Evolutionary conservation across 2,888 invertebrate genomes (phyloP).

Genomic region (Eupithecia tripunctaria): DNA sequence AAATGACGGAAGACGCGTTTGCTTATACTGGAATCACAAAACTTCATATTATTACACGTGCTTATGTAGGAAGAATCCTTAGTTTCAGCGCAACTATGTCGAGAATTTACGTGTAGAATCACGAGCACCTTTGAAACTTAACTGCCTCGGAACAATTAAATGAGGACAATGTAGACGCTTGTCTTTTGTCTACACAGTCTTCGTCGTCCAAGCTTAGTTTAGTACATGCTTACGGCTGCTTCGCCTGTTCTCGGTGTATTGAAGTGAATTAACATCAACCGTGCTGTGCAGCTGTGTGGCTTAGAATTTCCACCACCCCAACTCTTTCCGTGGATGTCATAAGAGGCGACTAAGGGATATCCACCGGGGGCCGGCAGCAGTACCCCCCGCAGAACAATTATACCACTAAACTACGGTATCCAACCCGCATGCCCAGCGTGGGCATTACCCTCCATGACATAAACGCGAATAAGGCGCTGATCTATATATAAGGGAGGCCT

Average conservation of each 20-base stretch:
- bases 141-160: slow-evolving; percentile 49
- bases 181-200: slow-evolving; percentile 36
- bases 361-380: too few relatives aligned
- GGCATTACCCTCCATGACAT: too few relatives aligned
- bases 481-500: too few relatives aligned
- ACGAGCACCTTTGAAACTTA: slow-evolving; percentile 46
- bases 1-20: not conserved
- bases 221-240: slow-evolving; percentile 26
- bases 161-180: slow-evolving; percentile 38
- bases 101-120: slow-evolving; percentile 43
- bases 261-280: not conserved
- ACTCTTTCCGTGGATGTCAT: too few relatives aligned
- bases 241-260: not conserved
- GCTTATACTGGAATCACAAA: not conserved
- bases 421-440: too few relatives aligned
- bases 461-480: too few relatives aligned
- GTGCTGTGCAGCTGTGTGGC: too few relatives aligned
- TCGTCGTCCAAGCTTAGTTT: slow-evolving; percentile 37
- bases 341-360: too few relatives aligned
- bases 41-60: not conserved
- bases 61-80: not conserved
- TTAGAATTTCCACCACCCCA: too few relatives aligned
- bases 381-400: too few relatives aligned
- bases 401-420: too few relatives aligned
- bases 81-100: not conserved